These are phyloP conservation scores for Alectoris magna DNA, from an alignment of 2,797 vertebrate genomes.

Conservation along the genomic window DNA sequence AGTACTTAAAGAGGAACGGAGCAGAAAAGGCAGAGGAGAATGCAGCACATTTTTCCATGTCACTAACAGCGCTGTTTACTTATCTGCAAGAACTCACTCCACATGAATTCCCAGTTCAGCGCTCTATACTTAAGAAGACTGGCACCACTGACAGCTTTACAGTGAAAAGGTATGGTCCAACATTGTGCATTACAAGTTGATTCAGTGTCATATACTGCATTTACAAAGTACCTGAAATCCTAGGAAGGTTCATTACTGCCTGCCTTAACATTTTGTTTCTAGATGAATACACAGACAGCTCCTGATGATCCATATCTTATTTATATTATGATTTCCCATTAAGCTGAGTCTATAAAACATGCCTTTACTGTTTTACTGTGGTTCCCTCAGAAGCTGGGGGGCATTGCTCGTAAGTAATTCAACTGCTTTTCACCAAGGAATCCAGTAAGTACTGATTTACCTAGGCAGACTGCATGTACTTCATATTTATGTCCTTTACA, in stretches of 20 bases:
- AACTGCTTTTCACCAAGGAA: not conserved
- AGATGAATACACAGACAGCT: not conserved
- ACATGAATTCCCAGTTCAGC: not conserved
- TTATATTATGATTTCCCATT: not conserved
- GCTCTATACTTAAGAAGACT: not conserved
- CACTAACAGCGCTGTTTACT: not conserved
- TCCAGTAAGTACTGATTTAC: not conserved
- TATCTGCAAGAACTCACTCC: accelerated
- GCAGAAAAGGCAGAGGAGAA: not conserved
- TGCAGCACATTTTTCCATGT: not conserved
- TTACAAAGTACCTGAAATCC: not conserved
- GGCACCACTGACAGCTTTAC: not conserved
- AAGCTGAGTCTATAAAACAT: not conserved
- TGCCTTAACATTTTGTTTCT: not conserved
- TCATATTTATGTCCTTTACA: not conserved
- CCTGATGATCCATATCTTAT: not conserved
- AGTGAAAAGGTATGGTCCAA: not conserved
- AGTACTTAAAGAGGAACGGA: not conserved
- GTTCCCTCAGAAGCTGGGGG: accelerated
- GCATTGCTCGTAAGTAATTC: not conserved
- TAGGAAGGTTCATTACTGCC: not conserved
- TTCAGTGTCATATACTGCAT: not conserved
- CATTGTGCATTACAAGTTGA: not conserved
- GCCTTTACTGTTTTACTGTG: not conserved
- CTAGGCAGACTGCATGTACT: not conserved